Evolutionary conservation across 2,888 invertebrate genomes (phyloP).

Genomic region (Bursaphelenchus okinawaensis): DNA sequence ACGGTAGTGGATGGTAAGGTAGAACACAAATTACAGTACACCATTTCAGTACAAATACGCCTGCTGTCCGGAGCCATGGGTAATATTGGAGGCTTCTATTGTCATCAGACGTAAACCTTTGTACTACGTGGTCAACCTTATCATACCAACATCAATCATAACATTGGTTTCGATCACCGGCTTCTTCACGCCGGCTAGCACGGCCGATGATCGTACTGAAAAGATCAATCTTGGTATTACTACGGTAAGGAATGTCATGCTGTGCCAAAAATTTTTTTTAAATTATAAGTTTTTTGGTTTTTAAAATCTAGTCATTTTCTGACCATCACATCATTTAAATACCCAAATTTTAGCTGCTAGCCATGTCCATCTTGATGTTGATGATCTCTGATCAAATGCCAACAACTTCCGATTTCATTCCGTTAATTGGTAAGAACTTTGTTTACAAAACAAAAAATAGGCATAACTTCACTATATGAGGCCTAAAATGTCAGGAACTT

Average conservation of each 20-base stretch:
- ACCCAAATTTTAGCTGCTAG: constrained; percentile 46
- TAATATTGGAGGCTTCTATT: constrained; percentile 32
- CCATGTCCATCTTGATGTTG: constrained; percentile 62
- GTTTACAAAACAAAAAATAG: too few relatives aligned
- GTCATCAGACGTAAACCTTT: constrained; percentile 46
- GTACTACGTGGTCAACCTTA: constrained; percentile 58
- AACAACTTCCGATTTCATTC: constrained; percentile 57
- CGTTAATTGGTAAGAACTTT: constrained; percentile 43
- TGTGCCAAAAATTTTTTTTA: not conserved
- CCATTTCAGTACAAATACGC: constrained; percentile 53
- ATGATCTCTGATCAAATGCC: constrained; percentile 62
- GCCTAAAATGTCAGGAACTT: too few relatives aligned
- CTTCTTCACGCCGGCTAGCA: constrained; percentile 60
- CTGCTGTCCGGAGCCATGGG: constrained; percentile 48
- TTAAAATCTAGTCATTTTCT: not conserved
- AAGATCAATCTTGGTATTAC: constrained; percentile 53
- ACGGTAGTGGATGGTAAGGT: too few relatives aligned
- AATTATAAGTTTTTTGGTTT: constrained; percentile 11
- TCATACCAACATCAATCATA: constrained; percentile 60
- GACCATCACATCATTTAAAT: not conserved
- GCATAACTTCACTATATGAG: too few relatives aligned
- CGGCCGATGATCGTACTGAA: constrained; percentile 57
- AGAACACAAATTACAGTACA: not conserved
- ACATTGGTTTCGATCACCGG: constrained; percentile 59
- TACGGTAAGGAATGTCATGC: constrained; percentile 20